Evolutionary conservation across 2,797 vertebrate species (phyloP).

Genomic region (Galago senegalensis): DNA sequence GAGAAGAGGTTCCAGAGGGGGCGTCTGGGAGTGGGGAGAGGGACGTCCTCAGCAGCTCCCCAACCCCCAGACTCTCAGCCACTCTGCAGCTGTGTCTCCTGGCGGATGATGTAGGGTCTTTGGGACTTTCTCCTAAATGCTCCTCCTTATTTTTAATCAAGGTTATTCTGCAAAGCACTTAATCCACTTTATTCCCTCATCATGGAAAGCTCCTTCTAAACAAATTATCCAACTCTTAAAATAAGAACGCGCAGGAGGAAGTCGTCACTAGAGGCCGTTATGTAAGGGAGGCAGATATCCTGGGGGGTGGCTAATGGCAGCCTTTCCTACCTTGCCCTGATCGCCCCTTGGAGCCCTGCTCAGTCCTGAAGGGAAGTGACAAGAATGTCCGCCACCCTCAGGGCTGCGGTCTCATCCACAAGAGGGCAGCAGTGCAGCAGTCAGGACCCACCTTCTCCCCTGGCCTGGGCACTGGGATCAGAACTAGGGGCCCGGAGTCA

Average conservation of each 20-base stretch:
- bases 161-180: constrained; percentile 43
- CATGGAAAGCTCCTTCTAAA: constrained; percentile 12
- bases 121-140: background rate
- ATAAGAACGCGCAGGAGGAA: background rate
- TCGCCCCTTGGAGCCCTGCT: background rate
- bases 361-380: background rate
- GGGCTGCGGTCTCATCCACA: constrained; percentile 51
- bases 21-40: rapidly evolving
- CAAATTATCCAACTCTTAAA: constrained; percentile 29
- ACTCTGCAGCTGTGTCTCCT: background rate
- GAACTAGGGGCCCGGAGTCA: background rate
- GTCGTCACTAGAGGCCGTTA: background rate
- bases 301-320: background rate
- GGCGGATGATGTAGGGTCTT: background rate
- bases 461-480: background rate
- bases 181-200: background rate
- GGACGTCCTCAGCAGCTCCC: background rate
- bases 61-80: rapidly evolving
- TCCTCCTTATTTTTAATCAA: constrained; percentile 7
- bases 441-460: background rate
- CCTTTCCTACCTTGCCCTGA: background rate
- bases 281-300: background rate
- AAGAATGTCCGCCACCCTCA: rapidly evolving
- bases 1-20: background rate
- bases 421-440: constrained; percentile 68